Percentiles rank a stretch among this genome's conserved stretches.
Conservation (phyloP, 1,140 invertebrate species). For the Leptonema lineaticorne region DNA sequence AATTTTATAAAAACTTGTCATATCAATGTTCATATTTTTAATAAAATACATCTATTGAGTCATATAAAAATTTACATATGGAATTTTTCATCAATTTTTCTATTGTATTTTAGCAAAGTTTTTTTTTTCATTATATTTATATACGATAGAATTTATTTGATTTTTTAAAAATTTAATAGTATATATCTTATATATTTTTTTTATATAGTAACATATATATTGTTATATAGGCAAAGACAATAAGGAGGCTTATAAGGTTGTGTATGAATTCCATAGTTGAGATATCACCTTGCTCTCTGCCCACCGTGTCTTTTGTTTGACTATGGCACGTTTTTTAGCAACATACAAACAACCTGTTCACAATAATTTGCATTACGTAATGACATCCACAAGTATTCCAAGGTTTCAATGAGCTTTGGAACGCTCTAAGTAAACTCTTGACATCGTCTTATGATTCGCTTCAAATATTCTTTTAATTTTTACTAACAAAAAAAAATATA, state of each 20-base stretch:
- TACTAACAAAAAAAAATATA: no score
- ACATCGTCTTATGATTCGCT: no score
- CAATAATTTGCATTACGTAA: constrained; percentile 24
- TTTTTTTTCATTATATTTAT: background rate
- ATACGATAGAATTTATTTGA: background rate
- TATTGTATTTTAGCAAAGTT: background rate
- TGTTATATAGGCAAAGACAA: background rate
- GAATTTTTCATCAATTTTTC: background rate
- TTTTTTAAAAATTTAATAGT: no score
- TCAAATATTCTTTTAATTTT: no score
- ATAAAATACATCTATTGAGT: no score
- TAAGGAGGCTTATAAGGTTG: background rate
- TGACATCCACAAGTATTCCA: constrained; percentile 3
- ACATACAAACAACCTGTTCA: constrained; percentile 20
- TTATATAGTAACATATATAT: no score
- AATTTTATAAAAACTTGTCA: no score
- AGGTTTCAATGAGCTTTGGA: background rate
- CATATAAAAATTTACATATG: background rate
- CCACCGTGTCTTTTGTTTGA: constrained; percentile 21
- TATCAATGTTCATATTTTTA: no score
- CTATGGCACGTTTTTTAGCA: constrained; percentile 20
- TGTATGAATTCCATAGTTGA: constrained; percentile 4
- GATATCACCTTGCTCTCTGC: constrained; percentile 21
- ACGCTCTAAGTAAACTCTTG: no score
- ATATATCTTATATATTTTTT: no score